Evolutionary conservation across 2,797 vertebrate species (phyloP).

Genomic region (Sarcoramphus papa): DNA sequence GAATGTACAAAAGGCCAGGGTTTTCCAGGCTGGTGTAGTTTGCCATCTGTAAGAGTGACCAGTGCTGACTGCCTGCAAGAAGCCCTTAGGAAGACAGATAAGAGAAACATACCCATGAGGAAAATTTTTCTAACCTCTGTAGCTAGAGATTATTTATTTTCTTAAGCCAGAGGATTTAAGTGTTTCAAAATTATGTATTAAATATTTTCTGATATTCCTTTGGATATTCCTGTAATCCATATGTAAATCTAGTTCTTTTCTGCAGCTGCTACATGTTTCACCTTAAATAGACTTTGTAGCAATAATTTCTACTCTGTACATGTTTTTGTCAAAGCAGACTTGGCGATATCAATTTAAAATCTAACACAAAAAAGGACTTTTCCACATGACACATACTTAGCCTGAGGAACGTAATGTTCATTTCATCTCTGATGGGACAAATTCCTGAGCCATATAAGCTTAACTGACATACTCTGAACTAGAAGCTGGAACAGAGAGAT

Average conservation of each 20-base stretch:
- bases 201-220: background rate
- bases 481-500: background rate
- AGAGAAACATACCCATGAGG: background rate
- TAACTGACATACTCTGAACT: background rate
- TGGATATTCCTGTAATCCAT: background rate
- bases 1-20: background rate
- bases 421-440: background rate
- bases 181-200: background rate
- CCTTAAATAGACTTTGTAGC: background rate
- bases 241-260: background rate
- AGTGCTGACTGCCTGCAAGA: background rate
- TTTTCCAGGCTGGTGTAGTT: background rate
- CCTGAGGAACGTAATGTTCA: background rate
- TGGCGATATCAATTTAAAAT: background rate
- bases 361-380: background rate
- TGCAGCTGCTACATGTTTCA: background rate
- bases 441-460: background rate
- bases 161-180: background rate
- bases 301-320: background rate
- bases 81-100: background rate
- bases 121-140: background rate
- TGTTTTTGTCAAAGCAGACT: background rate
- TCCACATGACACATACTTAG: background rate
- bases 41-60: background rate
- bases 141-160: slow-evolving; percentile 3